These are phyloP conservation scores for Phylloscopus collybita DNA, from an alignment of 2,797 vertebrate species.

Conservation along the genomic window DNA sequence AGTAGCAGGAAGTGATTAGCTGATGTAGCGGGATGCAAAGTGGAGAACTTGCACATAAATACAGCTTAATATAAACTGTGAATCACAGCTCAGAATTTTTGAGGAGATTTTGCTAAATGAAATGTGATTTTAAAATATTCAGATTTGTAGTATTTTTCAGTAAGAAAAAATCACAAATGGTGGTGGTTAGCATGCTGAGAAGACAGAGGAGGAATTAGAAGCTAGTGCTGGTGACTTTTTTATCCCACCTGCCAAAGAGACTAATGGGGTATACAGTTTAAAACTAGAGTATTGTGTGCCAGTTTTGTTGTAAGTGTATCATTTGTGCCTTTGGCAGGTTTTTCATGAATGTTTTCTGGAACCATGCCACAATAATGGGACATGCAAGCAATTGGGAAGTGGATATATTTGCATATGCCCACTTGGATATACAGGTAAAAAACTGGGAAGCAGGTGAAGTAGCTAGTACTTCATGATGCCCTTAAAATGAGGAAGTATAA, in stretches of 20 bases:
- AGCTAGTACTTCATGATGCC: background rate
- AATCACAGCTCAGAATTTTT: background rate
- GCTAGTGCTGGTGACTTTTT: background rate
- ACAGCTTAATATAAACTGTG: background rate
- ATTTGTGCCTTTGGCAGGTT: conserved; percentile 78
- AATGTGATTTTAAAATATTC: background rate
- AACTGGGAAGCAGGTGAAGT: background rate
- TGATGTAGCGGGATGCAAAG: background rate
- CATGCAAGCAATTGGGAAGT: conserved; percentile 91
- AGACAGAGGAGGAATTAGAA: background rate
- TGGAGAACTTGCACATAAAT: background rate
- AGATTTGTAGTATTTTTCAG: background rate
- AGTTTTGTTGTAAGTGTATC: background rate
- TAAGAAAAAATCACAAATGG: background rate
- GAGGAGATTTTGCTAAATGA: background rate
- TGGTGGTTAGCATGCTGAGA: background rate
- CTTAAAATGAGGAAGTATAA: background rate
- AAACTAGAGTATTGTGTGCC: background rate
- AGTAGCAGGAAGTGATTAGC: background rate
- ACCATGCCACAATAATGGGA: conserved; percentile 93
- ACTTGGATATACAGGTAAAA: conserved; percentile 91
- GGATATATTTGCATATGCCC: conserved; percentile 93
- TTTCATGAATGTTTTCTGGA: conserved; percentile 97
- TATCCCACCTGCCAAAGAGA: background rate
- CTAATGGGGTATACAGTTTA: background rate